phyloP scores from a whole-genome alignment of 1,140 invertebrate genomes.

The Solenopsis fugax region DNA sequence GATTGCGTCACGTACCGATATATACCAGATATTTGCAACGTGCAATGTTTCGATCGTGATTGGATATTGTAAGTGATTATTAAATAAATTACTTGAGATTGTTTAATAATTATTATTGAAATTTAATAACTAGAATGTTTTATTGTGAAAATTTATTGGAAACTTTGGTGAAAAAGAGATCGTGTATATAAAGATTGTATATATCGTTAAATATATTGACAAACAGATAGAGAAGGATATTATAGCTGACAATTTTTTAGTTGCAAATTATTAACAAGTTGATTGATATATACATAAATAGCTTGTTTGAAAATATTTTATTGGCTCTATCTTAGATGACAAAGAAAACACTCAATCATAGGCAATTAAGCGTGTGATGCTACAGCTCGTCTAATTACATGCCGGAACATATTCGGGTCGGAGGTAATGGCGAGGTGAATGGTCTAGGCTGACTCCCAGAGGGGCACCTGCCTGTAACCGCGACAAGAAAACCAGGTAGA shows the following conservation, averaged over 20 bases:
- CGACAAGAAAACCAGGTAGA: conserved; percentile 62
- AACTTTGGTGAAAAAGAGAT: background rate
- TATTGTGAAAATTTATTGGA: background rate
- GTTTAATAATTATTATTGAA: background rate
- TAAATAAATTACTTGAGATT: background rate
- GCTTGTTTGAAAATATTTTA: background rate
- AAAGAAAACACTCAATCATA: background rate
- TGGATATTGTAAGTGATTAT: background rate
- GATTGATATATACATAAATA: background rate
- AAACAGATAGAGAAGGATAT: background rate
- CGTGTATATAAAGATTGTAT: too few relatives aligned
- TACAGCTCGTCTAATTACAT: conserved; percentile 64
- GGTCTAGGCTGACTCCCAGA: conserved; percentile 71
- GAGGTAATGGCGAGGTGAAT: conserved; percentile 62
- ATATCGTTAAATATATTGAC: conserved; percentile 18
- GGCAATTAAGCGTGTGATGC: background rate
- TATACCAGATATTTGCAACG: background rate
- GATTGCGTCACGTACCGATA: background rate
- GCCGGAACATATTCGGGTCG: conserved; percentile 67
- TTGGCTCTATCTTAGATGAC: background rate
- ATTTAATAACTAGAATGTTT: background rate
- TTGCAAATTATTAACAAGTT: background rate
- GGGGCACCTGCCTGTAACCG: conserved; percentile 70
- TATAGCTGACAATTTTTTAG: background rate
- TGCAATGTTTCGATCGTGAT: conserved; percentile 30